These are phyloP conservation scores for Pentamera pediparva DNA, from an alignment of 53 echinoderm and acorn worm genomes.

Conservation along the genomic window DNA sequence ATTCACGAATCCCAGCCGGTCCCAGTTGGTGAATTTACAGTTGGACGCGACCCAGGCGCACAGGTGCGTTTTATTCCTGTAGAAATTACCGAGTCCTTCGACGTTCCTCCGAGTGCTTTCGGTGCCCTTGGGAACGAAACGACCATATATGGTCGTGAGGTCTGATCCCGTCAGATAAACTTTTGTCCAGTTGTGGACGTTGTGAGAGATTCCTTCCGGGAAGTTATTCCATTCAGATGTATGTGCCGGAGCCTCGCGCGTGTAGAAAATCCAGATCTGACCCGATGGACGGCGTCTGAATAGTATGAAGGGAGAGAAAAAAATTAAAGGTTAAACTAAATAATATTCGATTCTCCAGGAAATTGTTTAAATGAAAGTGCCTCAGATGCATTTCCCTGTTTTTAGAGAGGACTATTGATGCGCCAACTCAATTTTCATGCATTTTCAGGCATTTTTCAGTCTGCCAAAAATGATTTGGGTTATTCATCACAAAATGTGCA, in stretches of 20 bases:
- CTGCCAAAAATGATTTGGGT: too few species aligned
- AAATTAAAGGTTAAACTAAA: too few species aligned
- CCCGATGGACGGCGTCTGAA: conserved; percentile 4
- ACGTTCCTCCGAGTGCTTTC: background rate
- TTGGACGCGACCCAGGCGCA: conserved; percentile 29
- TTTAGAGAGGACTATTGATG: too few species aligned
- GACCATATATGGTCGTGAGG: conserved; percentile 1
- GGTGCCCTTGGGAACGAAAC: background rate
- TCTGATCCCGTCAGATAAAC: conserved; percentile 9
- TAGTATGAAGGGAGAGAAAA: background rate
- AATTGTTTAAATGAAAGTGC: too few species aligned
- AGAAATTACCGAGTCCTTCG: background rate
- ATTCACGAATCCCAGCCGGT: background rate
- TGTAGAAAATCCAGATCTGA: conserved; percentile 22
- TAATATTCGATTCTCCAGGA: too few species aligned
- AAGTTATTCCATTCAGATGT: conserved; percentile 10
- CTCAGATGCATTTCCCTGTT: too few species aligned
- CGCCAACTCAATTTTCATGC: too few species aligned
- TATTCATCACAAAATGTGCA: too few species aligned
- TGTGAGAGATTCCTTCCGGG: background rate
- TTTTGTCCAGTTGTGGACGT: conserved; percentile 28
- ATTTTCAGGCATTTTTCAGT: too few species aligned
- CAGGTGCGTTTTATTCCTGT: conserved; percentile 13
- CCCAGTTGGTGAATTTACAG: conserved; percentile 7
- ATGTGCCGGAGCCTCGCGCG: conserved; percentile 6